phyloP scores from a whole-genome alignment of 2,113 vertebrate species.

The Tychaedon coryphoeus region DNA sequence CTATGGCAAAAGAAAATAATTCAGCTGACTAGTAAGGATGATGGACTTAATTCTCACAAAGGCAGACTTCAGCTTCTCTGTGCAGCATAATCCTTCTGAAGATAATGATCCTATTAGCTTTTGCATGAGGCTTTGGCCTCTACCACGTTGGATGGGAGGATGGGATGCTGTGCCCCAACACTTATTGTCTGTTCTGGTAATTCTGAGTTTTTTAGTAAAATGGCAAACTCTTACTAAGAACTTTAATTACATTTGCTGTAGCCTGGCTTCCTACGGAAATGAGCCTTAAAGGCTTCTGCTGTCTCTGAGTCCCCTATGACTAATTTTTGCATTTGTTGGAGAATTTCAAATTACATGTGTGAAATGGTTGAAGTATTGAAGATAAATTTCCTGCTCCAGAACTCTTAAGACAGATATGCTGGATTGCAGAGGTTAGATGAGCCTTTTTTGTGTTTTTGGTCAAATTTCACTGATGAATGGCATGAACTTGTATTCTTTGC shows the following conservation, averaged over 20 bases:
- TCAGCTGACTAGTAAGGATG: neutral
- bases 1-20: neutral
- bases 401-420: neutral
- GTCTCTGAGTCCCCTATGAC: neutral
- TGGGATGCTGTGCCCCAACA: neutral
- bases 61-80: conserved; percentile 3
- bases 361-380: neutral
- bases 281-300: neutral
- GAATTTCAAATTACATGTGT: neutral
- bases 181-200: neutral
- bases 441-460: neutral
- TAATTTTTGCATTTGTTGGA: neutral
- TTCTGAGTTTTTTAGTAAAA: neutral
- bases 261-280: neutral
- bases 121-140: neutral
- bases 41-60: neutral
- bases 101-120: conserved; percentile 23
- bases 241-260: conserved; percentile 4
- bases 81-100: neutral
- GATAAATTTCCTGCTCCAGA: neutral
- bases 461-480: neutral
- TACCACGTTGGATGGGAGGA: rapidly evolving
- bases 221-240: neutral
- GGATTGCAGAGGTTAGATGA: neutral
- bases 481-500: neutral